Conservation (phyloP, 2,888 invertebrate species). For the Platycheirus rosarum region DNA sequence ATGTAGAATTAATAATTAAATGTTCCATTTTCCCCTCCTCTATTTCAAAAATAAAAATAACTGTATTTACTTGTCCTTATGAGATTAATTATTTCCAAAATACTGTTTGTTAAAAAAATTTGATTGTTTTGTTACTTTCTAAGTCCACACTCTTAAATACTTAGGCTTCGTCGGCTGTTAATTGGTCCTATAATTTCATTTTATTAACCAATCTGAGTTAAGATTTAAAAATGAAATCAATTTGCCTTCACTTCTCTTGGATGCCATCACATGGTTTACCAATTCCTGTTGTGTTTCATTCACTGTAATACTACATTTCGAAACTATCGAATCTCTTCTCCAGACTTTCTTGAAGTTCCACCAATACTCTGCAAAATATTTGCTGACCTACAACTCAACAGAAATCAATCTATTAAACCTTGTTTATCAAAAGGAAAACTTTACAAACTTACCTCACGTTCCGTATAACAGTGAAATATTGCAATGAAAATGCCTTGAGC, state of each 20-base stretch:
- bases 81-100: conserved; percentile 12
- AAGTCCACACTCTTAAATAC: neutral
- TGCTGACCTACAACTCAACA: conserved; percentile 44
- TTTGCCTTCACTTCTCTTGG: conserved; percentile 35
- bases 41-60: too few species aligned
- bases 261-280: conserved; percentile 4
- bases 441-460: conserved; percentile 84
- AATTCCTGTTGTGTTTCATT: conserved; percentile 45
- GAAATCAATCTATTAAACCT: too few species aligned
- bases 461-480: conserved; percentile 86
- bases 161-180: neutral
- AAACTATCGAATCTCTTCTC: conserved; percentile 17
- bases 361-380: conserved; percentile 46
- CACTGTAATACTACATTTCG: conserved; percentile 25
- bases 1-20: too few species aligned
- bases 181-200: conserved; percentile 15
- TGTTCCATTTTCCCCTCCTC: too few species aligned
- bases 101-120: conserved; percentile 10
- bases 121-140: neutral
- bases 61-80: too few species aligned
- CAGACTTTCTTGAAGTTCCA: conserved; percentile 20
- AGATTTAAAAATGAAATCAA: conserved; percentile 6
- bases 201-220: neutral
- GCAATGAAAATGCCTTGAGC: conserved; percentile 86
- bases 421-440: too few species aligned